Conservation (phyloP, 2,113 vertebrate genomes). For the Scytalopus superciliaris region DNA sequence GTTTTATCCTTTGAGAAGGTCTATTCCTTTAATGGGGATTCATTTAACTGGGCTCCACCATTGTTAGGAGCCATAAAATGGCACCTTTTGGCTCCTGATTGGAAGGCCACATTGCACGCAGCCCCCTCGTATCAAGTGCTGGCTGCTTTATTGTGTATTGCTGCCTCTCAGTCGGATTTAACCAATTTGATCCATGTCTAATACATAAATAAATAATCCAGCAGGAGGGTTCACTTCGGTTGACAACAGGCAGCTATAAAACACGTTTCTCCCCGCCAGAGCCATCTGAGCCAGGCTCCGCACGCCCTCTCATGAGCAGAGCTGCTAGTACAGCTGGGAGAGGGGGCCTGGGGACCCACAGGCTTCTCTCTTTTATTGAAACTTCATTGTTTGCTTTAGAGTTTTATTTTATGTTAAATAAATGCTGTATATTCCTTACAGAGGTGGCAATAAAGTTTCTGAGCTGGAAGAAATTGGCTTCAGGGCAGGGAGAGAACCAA, state of each 20-base stretch:
- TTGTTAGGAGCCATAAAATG: constrained; percentile 61
- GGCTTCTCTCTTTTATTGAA: constrained; percentile 51
- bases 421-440: constrained; percentile 41
- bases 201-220: constrained; percentile 73
- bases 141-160: constrained; percentile 60
- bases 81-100: constrained; percentile 64
- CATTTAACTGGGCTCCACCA: constrained; percentile 51
- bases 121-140: background rate
- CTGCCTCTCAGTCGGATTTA: constrained; percentile 54
- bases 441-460: constrained; percentile 46
- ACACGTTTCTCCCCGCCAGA: background rate
- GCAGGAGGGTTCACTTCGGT: constrained; percentile 44
- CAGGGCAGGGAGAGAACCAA: background rate
- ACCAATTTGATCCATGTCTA: constrained; percentile 69
- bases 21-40: constrained; percentile 49
- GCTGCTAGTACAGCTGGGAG: constrained; percentile 63
- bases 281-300: constrained; percentile 57
- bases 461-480: constrained; percentile 39
- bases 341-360: background rate
- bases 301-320: constrained; percentile 72
- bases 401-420: constrained; percentile 63
- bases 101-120: constrained; percentile 2
- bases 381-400: constrained; percentile 66
- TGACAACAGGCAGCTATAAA: constrained; percentile 62
- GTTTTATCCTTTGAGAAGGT: constrained; percentile 30